Evolutionary conservation across 2,113 vertebrate species (phyloP), one percentile per base, ranked within the genome.

Genomic region (Ictidomys tridecemlineatus): DNA sequence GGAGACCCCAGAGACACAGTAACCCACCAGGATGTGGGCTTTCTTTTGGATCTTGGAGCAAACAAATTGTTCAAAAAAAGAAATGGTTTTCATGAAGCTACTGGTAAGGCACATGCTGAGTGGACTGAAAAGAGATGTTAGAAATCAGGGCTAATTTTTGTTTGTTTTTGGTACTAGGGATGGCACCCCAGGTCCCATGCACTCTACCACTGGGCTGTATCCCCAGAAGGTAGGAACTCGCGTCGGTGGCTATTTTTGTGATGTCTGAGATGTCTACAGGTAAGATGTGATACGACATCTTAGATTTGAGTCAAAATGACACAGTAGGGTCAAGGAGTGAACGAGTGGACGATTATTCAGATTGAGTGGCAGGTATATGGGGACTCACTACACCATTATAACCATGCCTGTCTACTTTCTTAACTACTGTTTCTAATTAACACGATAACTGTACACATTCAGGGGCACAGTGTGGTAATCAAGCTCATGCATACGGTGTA

Each of bases 351-450:
- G 8, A 39, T 28, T 76, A 26, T 30, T 37, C 7, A 83, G 69
- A 4, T 9, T 4, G 13, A 9, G 16, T 28, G 45, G 63, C 1
- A 0, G 32, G 48, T 24, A 7, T 22, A 0, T 12, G 74, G 67
- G 8, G 12, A 16, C n/a, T 77, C 70, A 45, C 80, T n/a, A 56
- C 17, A 42, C 11, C 37, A 2, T 18, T n/a, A n/a, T 11, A 45
- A n/a, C 20, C 67, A 45, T 45, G 20, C 58, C 24, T 22, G 1
- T 61, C 22, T 61, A 26, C 24, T 24, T 24, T 61, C 8, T 26
- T 61, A 8, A 61, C 14, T 69, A 34, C 3, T n/a, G 32, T 69
- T 69, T n/a, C 32, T n/a, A n/a, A 16, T 17, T 69, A 9, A 69
- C 32, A 17, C 17, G 2, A 17, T 8, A n/a, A 69, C 30, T 13